A percentile compares a stretch with the other conserved stretches of the same genome.
Conservation (phyloP, 2,113 vertebrate genomes). For the Diadophis punctatus region DNA sequence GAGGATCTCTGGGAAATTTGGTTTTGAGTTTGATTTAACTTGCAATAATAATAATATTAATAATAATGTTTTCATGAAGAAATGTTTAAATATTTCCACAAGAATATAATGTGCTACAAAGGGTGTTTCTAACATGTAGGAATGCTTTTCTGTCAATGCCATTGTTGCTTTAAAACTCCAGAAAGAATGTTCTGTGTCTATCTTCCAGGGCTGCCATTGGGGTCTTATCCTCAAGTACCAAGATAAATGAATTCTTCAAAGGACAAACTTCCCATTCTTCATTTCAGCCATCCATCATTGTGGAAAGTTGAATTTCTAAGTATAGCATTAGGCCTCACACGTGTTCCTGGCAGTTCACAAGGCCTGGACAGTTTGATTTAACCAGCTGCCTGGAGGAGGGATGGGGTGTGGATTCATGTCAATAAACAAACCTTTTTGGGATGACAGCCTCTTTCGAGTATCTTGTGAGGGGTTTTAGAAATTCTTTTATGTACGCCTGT, state of each 20-base stretch:
- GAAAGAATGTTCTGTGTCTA: neutral
- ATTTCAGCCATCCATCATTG: slow-evolving; percentile 53
- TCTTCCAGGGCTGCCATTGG: neutral
- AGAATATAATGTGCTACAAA: slow-evolving; percentile 25
- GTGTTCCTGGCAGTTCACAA: neutral
- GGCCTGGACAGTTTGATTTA: slow-evolving; percentile 27
- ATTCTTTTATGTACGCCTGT: neutral
- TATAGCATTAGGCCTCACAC: neutral
- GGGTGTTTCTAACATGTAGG: slow-evolving; percentile 24
- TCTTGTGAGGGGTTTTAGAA: neutral
- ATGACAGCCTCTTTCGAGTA: slow-evolving; percentile 30
- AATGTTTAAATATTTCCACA: neutral
- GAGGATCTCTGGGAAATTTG: slow-evolving; percentile 11
- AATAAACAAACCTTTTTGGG: slow-evolving; percentile 29
- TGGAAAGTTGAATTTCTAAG: slow-evolving; percentile 21
- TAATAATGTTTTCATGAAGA: neutral
- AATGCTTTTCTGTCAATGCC: neutral
- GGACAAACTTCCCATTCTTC: slow-evolving; percentile 8
- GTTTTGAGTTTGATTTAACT: neutral
- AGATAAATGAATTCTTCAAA: slow-evolving; percentile 53
- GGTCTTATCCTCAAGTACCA: slow-evolving; percentile 20
- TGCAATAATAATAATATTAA: neutral
- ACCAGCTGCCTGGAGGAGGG: slow-evolving; percentile 7
- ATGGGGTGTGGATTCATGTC: neutral
- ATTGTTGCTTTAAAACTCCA: neutral